Evolutionary conservation across 2,113 vertebrate species (phyloP).

Genomic region (Cichladusa arquata): DNA sequence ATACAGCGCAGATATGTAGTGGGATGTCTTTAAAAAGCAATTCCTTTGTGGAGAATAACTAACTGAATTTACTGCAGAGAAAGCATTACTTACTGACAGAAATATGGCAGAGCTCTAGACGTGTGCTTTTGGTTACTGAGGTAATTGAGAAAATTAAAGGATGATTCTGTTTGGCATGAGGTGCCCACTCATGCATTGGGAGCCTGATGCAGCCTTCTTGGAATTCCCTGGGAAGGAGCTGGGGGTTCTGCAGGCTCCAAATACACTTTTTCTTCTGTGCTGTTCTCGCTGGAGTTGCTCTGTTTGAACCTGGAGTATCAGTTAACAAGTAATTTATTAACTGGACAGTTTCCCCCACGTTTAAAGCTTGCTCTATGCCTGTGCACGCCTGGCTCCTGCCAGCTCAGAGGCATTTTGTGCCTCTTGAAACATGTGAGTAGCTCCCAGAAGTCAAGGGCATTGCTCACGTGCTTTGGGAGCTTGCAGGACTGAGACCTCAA

Average conservation of each 20-base stretch:
- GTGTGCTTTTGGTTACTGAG: not conserved
- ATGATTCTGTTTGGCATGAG: not conserved
- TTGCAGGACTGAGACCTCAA: not conserved
- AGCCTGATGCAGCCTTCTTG: not conserved
- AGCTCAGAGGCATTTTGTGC: not conserved
- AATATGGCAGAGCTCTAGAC: not conserved
- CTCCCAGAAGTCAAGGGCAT: slow-evolving; percentile 3
- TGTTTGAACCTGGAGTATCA: not conserved
- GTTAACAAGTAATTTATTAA: slow-evolving; percentile 50
- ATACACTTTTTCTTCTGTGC: fast-evolving
- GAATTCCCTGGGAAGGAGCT: not conserved
- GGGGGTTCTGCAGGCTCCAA: not conserved
- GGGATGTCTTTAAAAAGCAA: not conserved
- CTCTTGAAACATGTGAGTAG: not conserved
- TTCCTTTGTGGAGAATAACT: not conserved
- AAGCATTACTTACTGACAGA: not conserved
- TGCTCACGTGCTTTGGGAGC: not conserved
- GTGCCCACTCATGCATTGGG: fast-evolving
- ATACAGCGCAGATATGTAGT: fast-evolving
- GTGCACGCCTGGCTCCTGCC: not conserved
- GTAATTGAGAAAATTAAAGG: not conserved
- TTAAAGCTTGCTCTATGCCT: slow-evolving; percentile 2
- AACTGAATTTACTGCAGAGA: not conserved
- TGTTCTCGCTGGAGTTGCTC: not conserved
- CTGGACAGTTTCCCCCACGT: not conserved